Conservation (phyloP, 2,888 invertebrate genomes). For the Stenolophus ochropezus region DNA sequence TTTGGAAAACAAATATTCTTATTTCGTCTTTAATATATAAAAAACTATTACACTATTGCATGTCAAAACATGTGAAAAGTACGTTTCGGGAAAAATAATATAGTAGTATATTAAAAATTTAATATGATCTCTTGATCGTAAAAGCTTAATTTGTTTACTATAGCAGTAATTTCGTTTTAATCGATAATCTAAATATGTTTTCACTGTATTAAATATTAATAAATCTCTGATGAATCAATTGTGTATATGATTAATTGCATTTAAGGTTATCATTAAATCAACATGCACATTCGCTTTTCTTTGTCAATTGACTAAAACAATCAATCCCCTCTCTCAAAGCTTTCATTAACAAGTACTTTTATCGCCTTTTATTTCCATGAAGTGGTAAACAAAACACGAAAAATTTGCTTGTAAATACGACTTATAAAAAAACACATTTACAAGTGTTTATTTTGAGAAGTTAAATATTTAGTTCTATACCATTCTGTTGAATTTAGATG, state of each 20-base stretch:
- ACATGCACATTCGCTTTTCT: slow-evolving; percentile 14
- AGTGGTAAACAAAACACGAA: background rate
- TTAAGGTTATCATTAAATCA: slow-evolving; percentile 18
- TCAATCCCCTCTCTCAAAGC: background rate
- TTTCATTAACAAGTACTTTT: slow-evolving; percentile 23
- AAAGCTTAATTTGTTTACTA: background rate
- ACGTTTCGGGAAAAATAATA: no score
- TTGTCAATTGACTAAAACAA: background rate
- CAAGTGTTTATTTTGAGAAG: slow-evolving; percentile 41
- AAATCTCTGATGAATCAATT: slow-evolving; percentile 5
- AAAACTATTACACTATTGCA: no score
- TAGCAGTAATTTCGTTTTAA: background rate
- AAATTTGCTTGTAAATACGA: background rate
- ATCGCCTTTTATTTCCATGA: slow-evolving; percentile 16
- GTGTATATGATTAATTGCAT: slow-evolving; percentile 6
- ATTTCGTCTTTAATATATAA: no score
- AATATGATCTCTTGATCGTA: background rate
- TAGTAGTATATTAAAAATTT: background rate
- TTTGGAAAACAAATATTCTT: no score
- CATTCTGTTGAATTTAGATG: slow-evolving; percentile 11
- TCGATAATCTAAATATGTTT: background rate
- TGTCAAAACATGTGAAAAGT: no score
- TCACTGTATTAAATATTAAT: background rate
- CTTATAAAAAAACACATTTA: slow-evolving; percentile 23
- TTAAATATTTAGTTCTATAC: slow-evolving; percentile 18